Percentiles rank a stretch among this genome's conserved stretches.
phyloP scores from a whole-genome alignment of 2,113 vertebrate genomes.

The Rhinopithecus roxellana region DNA sequence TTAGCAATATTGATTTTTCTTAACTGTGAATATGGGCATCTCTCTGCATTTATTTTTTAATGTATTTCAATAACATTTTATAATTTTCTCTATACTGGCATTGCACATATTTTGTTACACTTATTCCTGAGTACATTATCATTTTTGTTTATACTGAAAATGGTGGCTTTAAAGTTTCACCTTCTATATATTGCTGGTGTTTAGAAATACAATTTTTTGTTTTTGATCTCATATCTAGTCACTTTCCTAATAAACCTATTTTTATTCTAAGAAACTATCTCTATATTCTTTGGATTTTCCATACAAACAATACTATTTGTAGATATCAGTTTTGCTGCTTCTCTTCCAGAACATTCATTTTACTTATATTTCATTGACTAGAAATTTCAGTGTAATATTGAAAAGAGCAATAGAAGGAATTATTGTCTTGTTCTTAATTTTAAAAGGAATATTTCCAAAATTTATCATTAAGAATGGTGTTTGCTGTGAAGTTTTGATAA shows the following conservation, averaged over 20 bases:
- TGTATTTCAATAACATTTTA: background rate
- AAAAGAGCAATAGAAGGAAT: background rate
- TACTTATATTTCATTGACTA: background rate
- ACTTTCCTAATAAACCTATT: background rate
- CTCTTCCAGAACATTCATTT: conserved; percentile 4
- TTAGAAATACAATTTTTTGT: conserved; percentile 13
- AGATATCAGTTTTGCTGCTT: background rate
- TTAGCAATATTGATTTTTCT: conserved; percentile 37
- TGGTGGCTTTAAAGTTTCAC: background rate
- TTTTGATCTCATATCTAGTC: background rate
- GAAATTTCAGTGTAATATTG: background rate
- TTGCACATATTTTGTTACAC: conserved; percentile 2
- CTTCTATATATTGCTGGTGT: background rate
- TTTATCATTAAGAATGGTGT: background rate
- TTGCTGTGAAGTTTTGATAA: conserved; percentile 20
- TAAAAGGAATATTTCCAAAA: conserved; percentile 30
- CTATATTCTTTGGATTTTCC: background rate
- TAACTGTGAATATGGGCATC: background rate
- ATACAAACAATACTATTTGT: background rate
- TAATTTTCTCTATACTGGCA: conserved; percentile 5
- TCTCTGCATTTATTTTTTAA: conserved; percentile 21
- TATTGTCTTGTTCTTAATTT: background rate
- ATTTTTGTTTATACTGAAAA: background rate
- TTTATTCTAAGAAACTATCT: background rate
- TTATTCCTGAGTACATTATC: background rate